phyloP scores from a whole-genome alignment of 2,888 invertebrate species.

The Drosophila kokeensis region DNA sequence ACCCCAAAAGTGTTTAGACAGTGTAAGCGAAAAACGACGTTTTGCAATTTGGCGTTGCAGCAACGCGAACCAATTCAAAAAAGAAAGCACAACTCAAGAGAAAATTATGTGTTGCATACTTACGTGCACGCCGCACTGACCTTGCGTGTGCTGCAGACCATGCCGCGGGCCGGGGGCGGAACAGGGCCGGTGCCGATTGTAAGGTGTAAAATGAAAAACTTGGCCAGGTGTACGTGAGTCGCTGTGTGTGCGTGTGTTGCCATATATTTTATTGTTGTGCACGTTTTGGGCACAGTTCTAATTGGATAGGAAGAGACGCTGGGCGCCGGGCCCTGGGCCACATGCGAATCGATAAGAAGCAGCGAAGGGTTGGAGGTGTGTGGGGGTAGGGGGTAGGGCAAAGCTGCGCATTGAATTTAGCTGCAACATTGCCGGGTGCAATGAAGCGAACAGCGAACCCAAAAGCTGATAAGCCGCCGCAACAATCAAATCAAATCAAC shows the following conservation, averaged over 20 bases:
- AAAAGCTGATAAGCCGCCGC: constrained; percentile 77
- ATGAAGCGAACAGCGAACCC: constrained; percentile 42
- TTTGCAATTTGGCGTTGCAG: constrained; percentile 43
- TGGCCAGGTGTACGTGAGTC: constrained; percentile 21
- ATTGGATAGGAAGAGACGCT: constrained; percentile 66
- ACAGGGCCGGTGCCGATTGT: neutral
- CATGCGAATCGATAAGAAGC: constrained; percentile 66
- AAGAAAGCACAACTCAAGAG: constrained; percentile 40
- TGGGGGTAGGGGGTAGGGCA: neutral
- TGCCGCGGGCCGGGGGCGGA: neutral
- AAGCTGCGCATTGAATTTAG: constrained; percentile 4
- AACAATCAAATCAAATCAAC: constrained; percentile 71
- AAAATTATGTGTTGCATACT: constrained; percentile 78
- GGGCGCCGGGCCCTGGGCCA: constrained; percentile 28
- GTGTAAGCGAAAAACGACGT: constrained; percentile 42
- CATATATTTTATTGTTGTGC: constrained; percentile 70
- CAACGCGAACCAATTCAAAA: constrained; percentile 24
- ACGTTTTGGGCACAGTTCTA: constrained; percentile 72
- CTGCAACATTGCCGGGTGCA: constrained; percentile 37
- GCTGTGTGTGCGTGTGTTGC: constrained; percentile 9
- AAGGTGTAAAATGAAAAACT: constrained; percentile 15
- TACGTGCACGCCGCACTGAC: constrained; percentile 73
- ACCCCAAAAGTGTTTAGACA: constrained; percentile 27
- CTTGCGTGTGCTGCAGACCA: constrained; percentile 58
- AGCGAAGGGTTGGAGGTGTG: neutral